Evolutionary conservation across 2,113 vertebrate species (phyloP).

Genomic region (Hucho hucho): DNA sequence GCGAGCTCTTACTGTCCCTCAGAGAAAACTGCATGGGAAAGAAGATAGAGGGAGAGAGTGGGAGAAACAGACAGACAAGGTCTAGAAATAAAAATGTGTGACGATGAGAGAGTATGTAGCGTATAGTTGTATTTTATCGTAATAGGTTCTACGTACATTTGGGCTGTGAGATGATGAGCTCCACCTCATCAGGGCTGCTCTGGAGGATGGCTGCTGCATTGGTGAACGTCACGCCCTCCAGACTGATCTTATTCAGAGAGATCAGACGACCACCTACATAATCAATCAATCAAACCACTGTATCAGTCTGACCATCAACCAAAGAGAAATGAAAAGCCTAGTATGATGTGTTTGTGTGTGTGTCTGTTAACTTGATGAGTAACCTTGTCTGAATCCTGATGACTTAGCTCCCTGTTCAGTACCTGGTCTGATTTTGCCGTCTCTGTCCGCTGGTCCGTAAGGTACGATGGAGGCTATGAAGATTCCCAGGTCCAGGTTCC

Average conservation of each 20-base stretch:
- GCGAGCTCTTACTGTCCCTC: constrained; percentile 57
- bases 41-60: no score
- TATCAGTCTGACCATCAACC: no score
- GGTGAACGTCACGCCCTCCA: constrained; percentile 87
- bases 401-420: neutral
- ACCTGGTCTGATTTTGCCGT: constrained; percentile 89
- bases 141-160: constrained; percentile 72
- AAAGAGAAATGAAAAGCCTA: no score
- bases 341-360: no score
- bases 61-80: no score
- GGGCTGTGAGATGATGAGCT: constrained; percentile 88
- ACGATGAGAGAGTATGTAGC: no score
- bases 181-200: constrained; percentile 83
- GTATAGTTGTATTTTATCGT: neutral
- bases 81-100: no score
- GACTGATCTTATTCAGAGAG: constrained; percentile 87
- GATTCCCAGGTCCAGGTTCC: constrained; percentile 86
- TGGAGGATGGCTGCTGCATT: constrained; percentile 88
- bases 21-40: constrained; percentile 53
- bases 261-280: constrained; percentile 85
- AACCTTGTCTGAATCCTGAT: neutral
- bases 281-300: constrained; percentile 9
- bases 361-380: neutral
- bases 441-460: constrained; percentile 87
- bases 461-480: constrained; percentile 89